Evolutionary conservation across 2,797 vertebrate genomes (phyloP), one percentile per base, ranked within the genome.

Genomic region (Rhabdophis nuchalis): DNA sequence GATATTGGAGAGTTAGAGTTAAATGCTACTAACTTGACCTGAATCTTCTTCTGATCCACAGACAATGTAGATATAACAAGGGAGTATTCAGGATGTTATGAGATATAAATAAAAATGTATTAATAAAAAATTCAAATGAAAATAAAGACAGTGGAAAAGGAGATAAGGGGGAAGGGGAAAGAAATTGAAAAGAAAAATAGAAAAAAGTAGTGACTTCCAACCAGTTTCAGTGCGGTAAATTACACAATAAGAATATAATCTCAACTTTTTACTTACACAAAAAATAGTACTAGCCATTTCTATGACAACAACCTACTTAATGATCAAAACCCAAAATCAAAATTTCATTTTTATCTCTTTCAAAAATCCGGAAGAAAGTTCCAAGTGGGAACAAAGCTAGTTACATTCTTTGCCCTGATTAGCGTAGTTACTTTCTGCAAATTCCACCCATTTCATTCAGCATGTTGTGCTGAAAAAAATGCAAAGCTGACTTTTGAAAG

Each of bases 11-110:
- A 96, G 96, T 96, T 91, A 57, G 54, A 94, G 36, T 96, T 95
- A 97, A 96, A 96, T 95, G 92, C 12, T 85, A 96, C 91, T 96
- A 93, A 90, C 90, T 93, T 96, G 95, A 96, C 94, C 92, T 95
- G 93, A 93, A 95, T 95, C 92, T 96, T 96, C 77, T 95, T 96
- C 94, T 94, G 93, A 96, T 90, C 95, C 93, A 89, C 86, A 95
- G 95, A 94, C 90, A 92, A 94, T 91, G 93, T 27, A 95, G 87
- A 92, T 91, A 92, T 92, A 95, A 94, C 85, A 94, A 64, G 90
- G 93, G 56, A 96, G 93, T 95, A 93, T 95, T 94, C 7, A 86
- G 91, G 94, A 90, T 96, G 82, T 97, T 96, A 96, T 91, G 91
- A 64, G 27, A n/a, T 72, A 18, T 72, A 36, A 72, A 36, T 36